A percentile compares a stretch with the other conserved stretches of the same genome.
Evolutionary conservation across 1,140 invertebrate species (phyloP).

Genomic region (Charaxes varanes): DNA sequence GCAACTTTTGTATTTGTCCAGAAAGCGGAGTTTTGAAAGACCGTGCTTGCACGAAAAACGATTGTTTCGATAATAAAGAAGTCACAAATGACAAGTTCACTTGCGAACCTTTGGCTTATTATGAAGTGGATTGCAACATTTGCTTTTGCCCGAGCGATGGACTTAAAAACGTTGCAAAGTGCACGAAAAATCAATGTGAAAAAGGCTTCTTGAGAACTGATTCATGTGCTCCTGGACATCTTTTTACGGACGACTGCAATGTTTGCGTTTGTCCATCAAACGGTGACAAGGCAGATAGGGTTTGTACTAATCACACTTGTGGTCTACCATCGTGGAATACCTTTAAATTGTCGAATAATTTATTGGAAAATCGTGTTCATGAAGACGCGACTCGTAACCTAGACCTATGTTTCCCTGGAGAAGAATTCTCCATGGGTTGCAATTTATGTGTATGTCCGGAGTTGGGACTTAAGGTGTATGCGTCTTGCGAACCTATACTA

Average conservation of each 20-base stretch:
- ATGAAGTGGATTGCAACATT: constrained; percentile 58
- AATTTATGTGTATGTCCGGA: constrained; percentile 55
- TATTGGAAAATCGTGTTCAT: constrained; percentile 27
- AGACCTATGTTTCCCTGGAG: constrained; percentile 53
- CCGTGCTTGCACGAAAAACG: constrained; percentile 48
- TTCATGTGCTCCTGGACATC: constrained; percentile 46
- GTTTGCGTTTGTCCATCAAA: constrained; percentile 65
- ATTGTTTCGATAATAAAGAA: constrained; percentile 28
- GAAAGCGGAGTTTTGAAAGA: constrained; percentile 37
- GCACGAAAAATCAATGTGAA: constrained; percentile 54
- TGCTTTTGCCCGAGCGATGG: constrained; percentile 53
- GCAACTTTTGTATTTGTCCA: constrained; percentile 60
- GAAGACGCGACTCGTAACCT: constrained; percentile 31
- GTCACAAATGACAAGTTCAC: constrained; percentile 29
- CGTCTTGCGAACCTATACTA: constrained; percentile 33
- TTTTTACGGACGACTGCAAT: constrained; percentile 67
- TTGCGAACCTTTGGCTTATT: constrained; percentile 58
- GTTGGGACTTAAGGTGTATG: constrained; percentile 46
- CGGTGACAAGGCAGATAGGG: constrained; percentile 54
- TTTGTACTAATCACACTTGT: constrained; percentile 55
- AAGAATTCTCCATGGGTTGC: constrained; percentile 48
- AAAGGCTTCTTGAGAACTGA: constrained; percentile 43
- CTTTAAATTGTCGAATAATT: constrained; percentile 34
- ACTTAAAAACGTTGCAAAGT: constrained; percentile 51
- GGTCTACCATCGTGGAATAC: constrained; percentile 37